These are phyloP conservation scores for Fabriciana adippe DNA, from an alignment of 2,888 invertebrate species.

Conservation along the genomic window DNA sequence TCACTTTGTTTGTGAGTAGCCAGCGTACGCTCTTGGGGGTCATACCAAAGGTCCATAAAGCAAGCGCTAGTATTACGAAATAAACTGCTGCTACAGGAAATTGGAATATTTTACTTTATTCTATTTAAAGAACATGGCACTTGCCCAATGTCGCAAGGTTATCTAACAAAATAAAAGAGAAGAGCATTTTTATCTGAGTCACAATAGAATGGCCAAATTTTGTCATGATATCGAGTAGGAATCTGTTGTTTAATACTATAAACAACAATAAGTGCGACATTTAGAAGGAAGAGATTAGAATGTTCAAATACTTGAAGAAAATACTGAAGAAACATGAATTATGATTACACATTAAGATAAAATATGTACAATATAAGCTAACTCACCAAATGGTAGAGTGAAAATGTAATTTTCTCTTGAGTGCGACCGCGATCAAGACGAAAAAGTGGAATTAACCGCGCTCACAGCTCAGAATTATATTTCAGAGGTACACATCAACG, in stretches of 20 bases:
- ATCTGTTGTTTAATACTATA: constrained; percentile 48
- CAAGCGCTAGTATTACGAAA: constrained; percentile 62
- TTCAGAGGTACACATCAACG: neutral
- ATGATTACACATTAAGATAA: constrained; percentile 80
- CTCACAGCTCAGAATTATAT: neutral
- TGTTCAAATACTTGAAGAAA: constrained; percentile 52
- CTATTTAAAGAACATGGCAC: constrained; percentile 36
- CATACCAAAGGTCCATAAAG: constrained; percentile 56
- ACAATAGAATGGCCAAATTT: constrained; percentile 29
- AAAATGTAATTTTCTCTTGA: constrained; percentile 71
- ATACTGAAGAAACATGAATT: constrained; percentile 76
- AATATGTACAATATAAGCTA: constrained; percentile 73
- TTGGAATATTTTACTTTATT: constrained; percentile 23
- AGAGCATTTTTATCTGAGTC: constrained; percentile 47
- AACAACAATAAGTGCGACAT: constrained; percentile 59
- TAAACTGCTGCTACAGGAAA: constrained; percentile 45
- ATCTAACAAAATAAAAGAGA: constrained; percentile 34
- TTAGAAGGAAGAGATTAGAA: constrained; percentile 62
- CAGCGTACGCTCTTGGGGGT: constrained; percentile 69
- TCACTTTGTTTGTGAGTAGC: constrained; percentile 79
- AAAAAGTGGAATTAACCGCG: constrained; percentile 53
- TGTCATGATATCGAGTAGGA: constrained; percentile 30
- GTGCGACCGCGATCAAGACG: constrained; percentile 58
- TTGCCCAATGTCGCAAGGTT: constrained; percentile 36
- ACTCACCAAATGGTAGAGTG: constrained; percentile 74